phyloP scores from a whole-genome alignment of 2,888 invertebrate genomes.

The Copidosoma aretas region DNA sequence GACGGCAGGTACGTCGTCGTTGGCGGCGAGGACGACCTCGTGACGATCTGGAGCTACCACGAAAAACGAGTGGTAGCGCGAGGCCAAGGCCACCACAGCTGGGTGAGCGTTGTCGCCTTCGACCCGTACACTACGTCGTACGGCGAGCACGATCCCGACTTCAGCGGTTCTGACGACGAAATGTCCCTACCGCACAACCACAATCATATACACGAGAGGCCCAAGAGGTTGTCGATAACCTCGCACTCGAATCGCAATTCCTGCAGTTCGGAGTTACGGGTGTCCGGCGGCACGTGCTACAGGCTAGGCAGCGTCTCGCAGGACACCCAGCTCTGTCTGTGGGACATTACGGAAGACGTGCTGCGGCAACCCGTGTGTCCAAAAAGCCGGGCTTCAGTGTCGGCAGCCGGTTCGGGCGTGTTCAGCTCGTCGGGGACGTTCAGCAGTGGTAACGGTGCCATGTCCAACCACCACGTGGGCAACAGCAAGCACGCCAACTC shows the following conservation, averaged over 20 bases:
- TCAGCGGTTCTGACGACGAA: slow-evolving; percentile 68
- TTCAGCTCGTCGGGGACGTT: slow-evolving; percentile 57
- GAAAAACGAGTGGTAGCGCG: slow-evolving; percentile 95
- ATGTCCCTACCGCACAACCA: slow-evolving; percentile 57
- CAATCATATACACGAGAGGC: slow-evolving; percentile 56
- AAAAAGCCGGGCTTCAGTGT: slow-evolving; percentile 60
- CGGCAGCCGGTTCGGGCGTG: slow-evolving; percentile 55
- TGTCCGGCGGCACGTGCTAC: slow-evolving; percentile 72
- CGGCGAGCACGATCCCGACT: slow-evolving; percentile 65
- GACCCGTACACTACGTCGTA: slow-evolving; percentile 84
- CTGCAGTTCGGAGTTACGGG: slow-evolving; percentile 60
- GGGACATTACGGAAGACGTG: slow-evolving; percentile 98
- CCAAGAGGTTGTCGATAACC: slow-evolving; percentile 53
- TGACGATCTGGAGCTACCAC: slow-evolving; percentile 94
- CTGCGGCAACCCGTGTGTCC: slow-evolving; percentile 74
- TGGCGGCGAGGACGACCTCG: slow-evolving; percentile 98
- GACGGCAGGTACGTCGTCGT: slow-evolving; percentile 94
- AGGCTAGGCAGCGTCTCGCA: slow-evolving; percentile 94
- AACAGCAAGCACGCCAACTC: slow-evolving; percentile 55
- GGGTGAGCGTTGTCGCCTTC: slow-evolving; percentile 97
- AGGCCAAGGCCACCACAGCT: slow-evolving; percentile 96
- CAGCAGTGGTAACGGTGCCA: slow-evolving; percentile 59
- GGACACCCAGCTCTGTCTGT: slow-evolving; percentile 96
- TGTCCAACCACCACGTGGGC: slow-evolving; percentile 51
- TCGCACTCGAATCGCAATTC: slow-evolving; percentile 62